These are phyloP conservation scores for Mamestra brassicae DNA, from an alignment of 2,888 invertebrate species.

Conservation along the genomic window DNA sequence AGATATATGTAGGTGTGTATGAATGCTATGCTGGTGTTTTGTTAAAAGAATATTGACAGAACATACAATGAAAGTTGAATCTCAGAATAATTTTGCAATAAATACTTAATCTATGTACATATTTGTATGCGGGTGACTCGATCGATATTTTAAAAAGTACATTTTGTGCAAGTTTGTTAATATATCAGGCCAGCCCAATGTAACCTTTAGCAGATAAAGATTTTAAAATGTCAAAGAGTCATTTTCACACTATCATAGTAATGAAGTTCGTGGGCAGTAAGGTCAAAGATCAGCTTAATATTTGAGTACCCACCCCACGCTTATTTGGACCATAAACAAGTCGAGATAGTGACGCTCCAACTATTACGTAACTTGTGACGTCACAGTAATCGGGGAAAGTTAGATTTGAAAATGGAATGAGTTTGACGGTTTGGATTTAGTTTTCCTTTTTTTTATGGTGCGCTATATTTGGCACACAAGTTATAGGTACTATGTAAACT, in stretches of 20 bases:
- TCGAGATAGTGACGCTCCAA: constrained; percentile 35
- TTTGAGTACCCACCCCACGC: constrained; percentile 30
- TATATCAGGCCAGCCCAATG: neutral
- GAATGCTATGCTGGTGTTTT: too few relatives aligned
- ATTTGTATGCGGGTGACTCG: neutral
- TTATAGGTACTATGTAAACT: too few relatives aligned
- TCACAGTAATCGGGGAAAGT: constrained; percentile 11
- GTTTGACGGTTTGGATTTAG: neutral
- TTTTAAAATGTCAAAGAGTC: neutral
- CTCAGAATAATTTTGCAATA: neutral
- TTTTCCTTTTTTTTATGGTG: neutral
- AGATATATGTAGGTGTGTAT: too few relatives aligned
- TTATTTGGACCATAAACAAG: constrained; percentile 9
- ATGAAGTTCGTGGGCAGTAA: constrained; percentile 19
- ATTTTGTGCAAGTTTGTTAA: neutral
- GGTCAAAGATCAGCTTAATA: constrained; percentile 27
- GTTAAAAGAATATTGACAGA: too few relatives aligned
- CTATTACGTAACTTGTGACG: constrained; percentile 24
- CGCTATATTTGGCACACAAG: too few relatives aligned
- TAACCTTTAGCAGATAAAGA: too few relatives aligned
- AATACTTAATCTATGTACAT: neutral
- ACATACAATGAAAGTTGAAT: neutral
- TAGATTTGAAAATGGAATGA: constrained; percentile 6
- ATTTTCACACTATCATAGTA: neutral
- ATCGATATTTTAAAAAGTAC: neutral